Evolutionary conservation across 2,888 invertebrate genomes (phyloP).

Genomic region (Epiblema foenella): DNA sequence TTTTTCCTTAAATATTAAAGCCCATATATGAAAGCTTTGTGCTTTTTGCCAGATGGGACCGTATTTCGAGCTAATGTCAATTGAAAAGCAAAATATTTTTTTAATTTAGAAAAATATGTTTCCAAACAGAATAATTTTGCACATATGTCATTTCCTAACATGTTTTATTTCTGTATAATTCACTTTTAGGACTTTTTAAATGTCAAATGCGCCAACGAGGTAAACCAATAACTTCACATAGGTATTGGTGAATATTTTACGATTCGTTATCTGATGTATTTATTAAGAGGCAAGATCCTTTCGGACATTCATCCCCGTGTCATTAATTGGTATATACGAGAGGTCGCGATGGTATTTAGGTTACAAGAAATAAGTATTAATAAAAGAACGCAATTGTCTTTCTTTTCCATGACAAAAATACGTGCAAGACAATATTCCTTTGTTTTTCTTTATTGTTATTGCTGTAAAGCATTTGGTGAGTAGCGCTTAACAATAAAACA

Average conservation of each 20-base stretch:
- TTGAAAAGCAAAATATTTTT: too few species aligned
- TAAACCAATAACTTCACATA: background rate
- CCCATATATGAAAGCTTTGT: too few species aligned
- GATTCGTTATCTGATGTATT: constrained; percentile 34
- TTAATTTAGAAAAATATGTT: too few species aligned
- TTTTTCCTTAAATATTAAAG: too few species aligned
- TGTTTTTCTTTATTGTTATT: constrained; percentile 84
- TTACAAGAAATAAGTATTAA: constrained; percentile 77
- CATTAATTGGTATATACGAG: constrained; percentile 68
- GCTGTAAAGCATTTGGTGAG: constrained; percentile 82
- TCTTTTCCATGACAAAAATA: constrained; percentile 75
- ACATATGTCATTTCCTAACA: too few species aligned
- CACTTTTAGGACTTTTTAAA: background rate
- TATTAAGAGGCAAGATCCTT: constrained; percentile 37
- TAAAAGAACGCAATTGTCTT: constrained; percentile 74
- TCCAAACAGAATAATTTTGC: too few species aligned
- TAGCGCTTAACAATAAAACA: constrained; percentile 77
- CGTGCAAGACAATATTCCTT: constrained; percentile 79
- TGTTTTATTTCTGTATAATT: background rate
- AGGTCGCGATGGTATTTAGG: constrained; percentile 72
- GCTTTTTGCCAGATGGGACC: too few species aligned
- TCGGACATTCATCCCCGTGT: constrained; percentile 47
- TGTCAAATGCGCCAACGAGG: background rate
- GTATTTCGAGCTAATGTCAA: too few species aligned
- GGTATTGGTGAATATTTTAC: background rate